Conservation (phyloP, 2,888 invertebrate genomes). For the Drosophila macrospina region DNA sequence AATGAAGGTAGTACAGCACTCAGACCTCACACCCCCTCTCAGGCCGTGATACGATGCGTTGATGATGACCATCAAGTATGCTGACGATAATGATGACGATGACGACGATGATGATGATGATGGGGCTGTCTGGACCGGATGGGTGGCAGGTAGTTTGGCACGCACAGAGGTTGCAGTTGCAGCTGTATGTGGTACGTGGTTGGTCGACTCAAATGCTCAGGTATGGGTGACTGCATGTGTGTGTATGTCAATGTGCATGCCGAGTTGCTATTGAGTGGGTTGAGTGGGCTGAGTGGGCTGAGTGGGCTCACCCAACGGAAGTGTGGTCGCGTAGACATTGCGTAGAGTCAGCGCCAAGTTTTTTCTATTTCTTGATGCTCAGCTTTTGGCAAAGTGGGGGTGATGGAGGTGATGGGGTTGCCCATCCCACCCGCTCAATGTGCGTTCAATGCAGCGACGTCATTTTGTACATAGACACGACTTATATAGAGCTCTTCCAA, state of each 20-base stretch:
- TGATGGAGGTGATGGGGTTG: neutral
- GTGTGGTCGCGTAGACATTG: constrained; percentile 77
- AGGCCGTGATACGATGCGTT: constrained; percentile 49
- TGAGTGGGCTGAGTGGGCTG: constrained; percentile 2
- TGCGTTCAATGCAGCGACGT: constrained; percentile 53
- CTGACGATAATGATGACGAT: constrained; percentile 31
- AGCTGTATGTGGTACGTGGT: constrained; percentile 71
- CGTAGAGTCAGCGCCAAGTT: constrained; percentile 73
- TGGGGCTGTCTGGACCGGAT: constrained; percentile 35
- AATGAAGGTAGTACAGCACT: constrained; percentile 34
- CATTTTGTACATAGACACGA: constrained; percentile 54
- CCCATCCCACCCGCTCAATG: constrained; percentile 17
- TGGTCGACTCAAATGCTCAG: constrained; percentile 58
- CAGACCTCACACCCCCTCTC: constrained; percentile 7
- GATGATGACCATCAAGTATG: constrained; percentile 29
- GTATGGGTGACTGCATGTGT: constrained; percentile 14
- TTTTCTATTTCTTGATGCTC: constrained; percentile 74
- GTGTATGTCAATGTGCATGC: neutral
- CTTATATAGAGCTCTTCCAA: constrained; percentile 43
- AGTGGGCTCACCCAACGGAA: constrained; percentile 47
- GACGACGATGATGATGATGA: constrained; percentile 42
- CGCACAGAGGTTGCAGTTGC: constrained; percentile 31
- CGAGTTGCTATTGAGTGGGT: constrained; percentile 12
- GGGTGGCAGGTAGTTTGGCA: constrained; percentile 21
- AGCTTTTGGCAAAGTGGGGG: constrained; percentile 25